Conservation (phyloP, 2,113 vertebrate genomes). For the Oxygymnocypris stewartii region DNA sequence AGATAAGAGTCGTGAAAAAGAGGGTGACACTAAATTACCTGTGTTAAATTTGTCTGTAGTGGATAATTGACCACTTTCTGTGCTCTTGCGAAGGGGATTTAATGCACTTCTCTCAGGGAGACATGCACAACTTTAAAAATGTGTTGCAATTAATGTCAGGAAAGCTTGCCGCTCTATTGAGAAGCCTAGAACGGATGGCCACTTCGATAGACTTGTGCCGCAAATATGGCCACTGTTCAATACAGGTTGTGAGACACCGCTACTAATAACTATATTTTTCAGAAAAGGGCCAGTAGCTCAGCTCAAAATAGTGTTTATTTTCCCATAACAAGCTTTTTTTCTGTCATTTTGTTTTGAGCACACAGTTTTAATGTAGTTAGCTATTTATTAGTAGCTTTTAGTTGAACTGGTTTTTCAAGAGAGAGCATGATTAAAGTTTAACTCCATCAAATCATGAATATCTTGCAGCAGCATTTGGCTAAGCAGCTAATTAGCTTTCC, state of each 20-base stretch:
- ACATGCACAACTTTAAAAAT: slow-evolving; percentile 32
- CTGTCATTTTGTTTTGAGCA: not conserved
- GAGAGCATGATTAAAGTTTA: not conserved
- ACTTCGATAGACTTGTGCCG: not conserved
- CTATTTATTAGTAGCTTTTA: not conserved
- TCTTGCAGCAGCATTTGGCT: not conserved
- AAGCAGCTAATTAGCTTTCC: not conserved
- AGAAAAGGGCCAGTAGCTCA: not conserved
- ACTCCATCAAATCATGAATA: not conserved
- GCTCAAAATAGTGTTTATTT: not conserved
- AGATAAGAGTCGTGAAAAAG: slow-evolving; percentile 44
- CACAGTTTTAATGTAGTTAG: not conserved
- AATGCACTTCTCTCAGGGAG: not conserved
- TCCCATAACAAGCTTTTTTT: not conserved
- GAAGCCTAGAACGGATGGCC: not conserved
- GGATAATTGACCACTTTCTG: slow-evolving; percentile 53
- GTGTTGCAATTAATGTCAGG: slow-evolving; percentile 18
- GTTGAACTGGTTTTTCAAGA: not conserved
- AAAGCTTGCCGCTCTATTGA: not conserved
- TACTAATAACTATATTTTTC: not conserved
- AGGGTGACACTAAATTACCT: slow-evolving; percentile 41
- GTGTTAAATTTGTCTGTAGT: slow-evolving; percentile 48
- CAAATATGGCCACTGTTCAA: not conserved
- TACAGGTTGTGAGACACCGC: not conserved
- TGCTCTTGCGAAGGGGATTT: slow-evolving; percentile 15